Evolutionary conservation across 2,113 vertebrate species (phyloP).

Genomic region (Pollimyrus isidori): DNA sequence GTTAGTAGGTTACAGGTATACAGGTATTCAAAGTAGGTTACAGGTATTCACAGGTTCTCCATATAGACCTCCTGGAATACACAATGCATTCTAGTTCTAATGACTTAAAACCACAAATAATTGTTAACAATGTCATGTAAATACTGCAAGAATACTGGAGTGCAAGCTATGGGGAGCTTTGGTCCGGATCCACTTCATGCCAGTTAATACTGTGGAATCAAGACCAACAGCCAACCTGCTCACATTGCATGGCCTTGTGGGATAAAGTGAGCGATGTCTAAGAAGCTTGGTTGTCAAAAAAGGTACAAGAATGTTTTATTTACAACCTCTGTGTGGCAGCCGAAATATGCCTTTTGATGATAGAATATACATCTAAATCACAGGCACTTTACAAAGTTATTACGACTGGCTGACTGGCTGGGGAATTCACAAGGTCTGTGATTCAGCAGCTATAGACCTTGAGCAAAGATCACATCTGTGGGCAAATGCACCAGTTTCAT

Average conservation of each 20-base stretch:
- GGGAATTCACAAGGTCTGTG: background rate
- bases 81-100: background rate
- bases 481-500: background rate
- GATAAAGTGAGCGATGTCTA: background rate
- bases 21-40: background rate
- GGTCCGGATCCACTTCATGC: background rate
- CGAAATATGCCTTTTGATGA: background rate
- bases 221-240: background rate
- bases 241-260: background rate
- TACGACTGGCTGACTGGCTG: background rate
- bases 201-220: background rate
- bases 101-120: background rate
- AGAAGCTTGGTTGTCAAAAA: background rate
- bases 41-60: background rate
- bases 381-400: background rate
- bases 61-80: background rate
- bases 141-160: background rate
- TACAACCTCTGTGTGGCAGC: background rate
- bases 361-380: background rate
- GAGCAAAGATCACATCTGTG: background rate
- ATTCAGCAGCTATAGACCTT: background rate
- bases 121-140: background rate
- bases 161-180: background rate
- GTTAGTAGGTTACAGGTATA: too few species aligned
- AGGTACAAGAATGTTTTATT: background rate